These are phyloP conservation scores for Epinephelus malabaricus DNA, from an alignment of 2,797 vertebrate species.

Conservation along the genomic window DNA sequence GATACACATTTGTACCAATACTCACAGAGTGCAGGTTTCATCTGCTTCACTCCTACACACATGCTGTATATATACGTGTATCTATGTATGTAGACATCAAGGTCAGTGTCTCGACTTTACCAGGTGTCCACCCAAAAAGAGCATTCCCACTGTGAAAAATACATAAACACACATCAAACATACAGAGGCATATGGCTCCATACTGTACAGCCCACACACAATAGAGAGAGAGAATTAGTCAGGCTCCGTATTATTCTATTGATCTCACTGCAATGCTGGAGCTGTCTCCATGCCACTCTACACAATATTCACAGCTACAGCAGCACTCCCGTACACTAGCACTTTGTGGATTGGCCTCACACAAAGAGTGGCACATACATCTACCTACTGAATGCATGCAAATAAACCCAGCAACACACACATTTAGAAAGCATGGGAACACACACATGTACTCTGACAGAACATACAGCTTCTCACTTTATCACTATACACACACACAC, in stretches of 20 bases:
- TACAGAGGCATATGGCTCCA: conserved; percentile 22
- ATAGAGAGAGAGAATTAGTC: conserved; percentile 51
- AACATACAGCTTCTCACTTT: conserved; percentile 36
- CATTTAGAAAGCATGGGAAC: neutral
- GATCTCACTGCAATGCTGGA: conserved; percentile 65
- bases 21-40: conserved; percentile 23
- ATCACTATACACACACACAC: neutral
- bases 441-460: conserved; percentile 31
- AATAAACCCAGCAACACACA: conserved; percentile 5
- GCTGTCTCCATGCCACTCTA: conserved; percentile 42
- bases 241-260: conserved; percentile 60
- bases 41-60: conserved; percentile 35
- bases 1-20: conserved; percentile 20
- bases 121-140: conserved; percentile 24
- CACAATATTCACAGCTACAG: conserved; percentile 57
- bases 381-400: conserved; percentile 1
- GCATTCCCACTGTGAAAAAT: conserved; percentile 24
- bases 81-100: neutral
- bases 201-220: conserved; percentile 41
- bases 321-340: conserved; percentile 15
- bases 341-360: conserved; percentile 29
- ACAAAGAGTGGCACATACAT: conserved; percentile 31
- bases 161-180: conserved; percentile 30
- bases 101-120: conserved; percentile 1
- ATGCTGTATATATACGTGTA: neutral